Evolutionary conservation across 2,888 invertebrate species (phyloP), one percentile per base, ranked within the genome.

Genomic region (Timandra comae): DNA sequence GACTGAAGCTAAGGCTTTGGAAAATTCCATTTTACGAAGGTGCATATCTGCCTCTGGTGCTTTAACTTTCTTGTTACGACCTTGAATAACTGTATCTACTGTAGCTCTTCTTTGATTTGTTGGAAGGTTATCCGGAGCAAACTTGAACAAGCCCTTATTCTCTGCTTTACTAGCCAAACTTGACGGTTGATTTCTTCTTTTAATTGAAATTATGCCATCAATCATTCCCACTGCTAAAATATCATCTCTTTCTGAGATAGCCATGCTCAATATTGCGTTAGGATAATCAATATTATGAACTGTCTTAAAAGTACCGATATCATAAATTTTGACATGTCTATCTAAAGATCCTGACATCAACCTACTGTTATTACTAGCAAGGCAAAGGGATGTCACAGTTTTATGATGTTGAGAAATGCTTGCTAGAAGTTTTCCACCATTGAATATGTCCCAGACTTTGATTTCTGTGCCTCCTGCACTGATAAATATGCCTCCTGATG

Each of bases 391-490:
- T 0, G 97, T 99, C 1, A 99, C 91, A 0, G 98, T 96, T 86
- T 99, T 99, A 73, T 98, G 97, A 76, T 99, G 99, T 53, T 96
- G 93, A 2, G 93, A 93, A 44, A 99, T 89, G 55, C 90, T 91
- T 1, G 95, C 91, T 12, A 99, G 70, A 33, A 96, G 80, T 65
- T 93, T 92, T 6, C 97, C 97, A 13, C 96, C 96, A 46, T 94
- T 90, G 30, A 97, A 88, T 3, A 93, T 90, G 71, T 99, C 98
- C 98, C 98, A 99, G 0, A 99, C 93, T 73, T 93, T 92, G 3
- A 98, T 91, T 68, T 94, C 93, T 20, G 93, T 95, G 0, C 96
- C 96, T 49, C 97, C 98, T 38, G 97, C 97, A 54, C 96, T 95
- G 27, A 97, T 85, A 62, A 98, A 93, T 55, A 98, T 88, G 24